A percentile compares a stretch with the other conserved stretches of the same genome.
phyloP scores from a whole-genome alignment of 1,140 invertebrate species.

The Hycleus phaleratus region DNA sequence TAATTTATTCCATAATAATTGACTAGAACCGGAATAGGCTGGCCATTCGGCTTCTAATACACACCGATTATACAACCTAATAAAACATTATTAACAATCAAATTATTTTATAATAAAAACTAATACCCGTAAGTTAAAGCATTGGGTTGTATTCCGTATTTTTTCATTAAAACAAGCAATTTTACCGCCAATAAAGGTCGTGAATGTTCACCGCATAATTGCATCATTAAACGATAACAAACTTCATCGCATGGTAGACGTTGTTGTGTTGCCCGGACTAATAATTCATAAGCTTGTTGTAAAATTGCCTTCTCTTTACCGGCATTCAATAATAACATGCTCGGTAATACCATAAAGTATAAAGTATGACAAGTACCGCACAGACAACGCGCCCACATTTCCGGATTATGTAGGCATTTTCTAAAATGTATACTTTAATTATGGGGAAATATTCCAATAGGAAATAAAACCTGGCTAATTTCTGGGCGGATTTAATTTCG shows the following conservation, averaged over 20 bases:
- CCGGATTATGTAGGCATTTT: slow-evolving; percentile 48
- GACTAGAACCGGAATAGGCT: slow-evolving; percentile 60
- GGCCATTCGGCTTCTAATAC: slow-evolving; percentile 95
- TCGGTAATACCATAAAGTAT: slow-evolving; percentile 95
- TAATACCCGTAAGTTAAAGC: slow-evolving; percentile 95
- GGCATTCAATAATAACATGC: slow-evolving; percentile 54
- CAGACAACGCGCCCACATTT: slow-evolving; percentile 87
- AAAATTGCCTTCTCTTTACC: slow-evolving; percentile 71
- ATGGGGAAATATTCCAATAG: neutral
- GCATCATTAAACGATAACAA: slow-evolving; percentile 97
- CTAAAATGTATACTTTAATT: slow-evolving; percentile 18
- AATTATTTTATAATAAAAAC: neutral
- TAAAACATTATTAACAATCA: neutral
- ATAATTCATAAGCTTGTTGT: slow-evolving; percentile 75
- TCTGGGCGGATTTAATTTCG: slow-evolving; percentile 87
- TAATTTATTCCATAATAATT: slow-evolving; percentile 88
- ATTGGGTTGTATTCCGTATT: slow-evolving; percentile 89
- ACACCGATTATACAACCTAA: slow-evolving; percentile 55
- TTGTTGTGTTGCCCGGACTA: slow-evolving; percentile 75
- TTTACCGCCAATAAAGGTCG: slow-evolving; percentile 92
- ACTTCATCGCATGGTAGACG: slow-evolving; percentile 89
- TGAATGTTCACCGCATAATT: slow-evolving; percentile 91
- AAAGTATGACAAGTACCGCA: slow-evolving; percentile 84
- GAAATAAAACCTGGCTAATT: slow-evolving; percentile 55
- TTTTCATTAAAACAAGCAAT: slow-evolving; percentile 91